Percentiles rank a stretch among this genome's conserved stretches.
Evolutionary conservation across 2,888 invertebrate species (phyloP).

Genomic region (Chrysolina oricalcia): DNA sequence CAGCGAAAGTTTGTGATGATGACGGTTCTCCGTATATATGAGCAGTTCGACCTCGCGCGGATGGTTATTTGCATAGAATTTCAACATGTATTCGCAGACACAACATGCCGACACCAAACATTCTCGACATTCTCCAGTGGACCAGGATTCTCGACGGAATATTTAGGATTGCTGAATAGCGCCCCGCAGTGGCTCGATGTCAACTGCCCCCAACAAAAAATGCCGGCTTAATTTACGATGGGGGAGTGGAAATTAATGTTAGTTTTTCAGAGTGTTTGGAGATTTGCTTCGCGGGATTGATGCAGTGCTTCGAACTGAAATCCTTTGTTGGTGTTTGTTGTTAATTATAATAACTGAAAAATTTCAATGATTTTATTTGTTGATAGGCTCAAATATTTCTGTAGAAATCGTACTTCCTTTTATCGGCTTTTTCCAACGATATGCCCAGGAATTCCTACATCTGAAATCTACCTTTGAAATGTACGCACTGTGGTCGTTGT

Average conservation of each 20-base stretch:
- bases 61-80: conserved; percentile 50
- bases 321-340: not conserved
- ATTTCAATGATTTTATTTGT: not conserved
- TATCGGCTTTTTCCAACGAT: too few species aligned
- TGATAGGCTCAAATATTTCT: not conserved
- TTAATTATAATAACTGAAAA: not conserved
- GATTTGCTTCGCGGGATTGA: not conserved
- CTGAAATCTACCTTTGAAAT: too few species aligned
- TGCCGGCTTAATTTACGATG: conserved; percentile 16
- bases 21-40: not conserved
- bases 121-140: conserved; percentile 53
- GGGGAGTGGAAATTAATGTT: conserved; percentile 14
- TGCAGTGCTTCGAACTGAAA: not conserved
- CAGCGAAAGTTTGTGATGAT: not conserved
- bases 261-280: not conserved
- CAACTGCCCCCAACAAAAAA: conserved; percentile 27
- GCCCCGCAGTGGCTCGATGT: conserved; percentile 40
- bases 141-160: conserved; percentile 52
- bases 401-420: not conserved
- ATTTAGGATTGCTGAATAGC: conserved; percentile 51
- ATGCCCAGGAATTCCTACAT: too few species aligned
- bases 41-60: conserved; percentile 29
- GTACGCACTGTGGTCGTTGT: too few species aligned
- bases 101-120: conserved; percentile 53
- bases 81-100: conserved; percentile 49